Conservation (phyloP, 1,140 invertebrate genomes). For the Heliconius hewitsoni region DNA sequence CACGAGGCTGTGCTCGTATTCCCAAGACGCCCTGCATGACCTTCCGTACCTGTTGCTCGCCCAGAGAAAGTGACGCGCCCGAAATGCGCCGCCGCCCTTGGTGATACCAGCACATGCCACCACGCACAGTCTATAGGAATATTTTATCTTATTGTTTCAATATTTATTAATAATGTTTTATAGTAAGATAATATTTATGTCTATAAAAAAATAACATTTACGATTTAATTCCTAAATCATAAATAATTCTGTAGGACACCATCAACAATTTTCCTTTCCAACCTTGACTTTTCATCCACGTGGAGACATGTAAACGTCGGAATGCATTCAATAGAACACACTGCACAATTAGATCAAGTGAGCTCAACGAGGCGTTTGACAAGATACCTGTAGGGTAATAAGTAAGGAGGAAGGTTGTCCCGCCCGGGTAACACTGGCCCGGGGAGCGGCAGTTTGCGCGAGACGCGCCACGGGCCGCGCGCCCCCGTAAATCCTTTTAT, state of each 20-base stretch:
- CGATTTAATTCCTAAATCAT: neutral
- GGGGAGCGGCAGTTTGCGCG: constrained; percentile 76
- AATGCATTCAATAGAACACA: constrained; percentile 15
- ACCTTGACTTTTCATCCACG: neutral
- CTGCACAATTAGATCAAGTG: constrained; percentile 44
- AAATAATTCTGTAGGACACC: neutral
- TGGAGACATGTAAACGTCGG: neutral
- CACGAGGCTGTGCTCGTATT: constrained; percentile 39
- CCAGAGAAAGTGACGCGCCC: constrained; percentile 64
- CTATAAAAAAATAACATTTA: neutral
- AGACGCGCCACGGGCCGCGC: constrained; percentile 64
- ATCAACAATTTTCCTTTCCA: neutral
- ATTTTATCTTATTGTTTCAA: neutral
- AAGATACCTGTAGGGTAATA: constrained; percentile 28
- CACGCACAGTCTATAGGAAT: neutral
- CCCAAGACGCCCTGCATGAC: constrained; percentile 58
- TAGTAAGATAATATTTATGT: neutral
- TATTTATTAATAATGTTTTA: neutral
- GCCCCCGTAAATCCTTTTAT: constrained; percentile 31
- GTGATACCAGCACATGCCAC: constrained; percentile 46
- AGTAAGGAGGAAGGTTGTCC: constrained; percentile 22
- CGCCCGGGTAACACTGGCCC: constrained; percentile 57
- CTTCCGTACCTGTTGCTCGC: constrained; percentile 74
- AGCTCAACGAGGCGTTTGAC: constrained; percentile 44
- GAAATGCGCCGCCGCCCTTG: constrained; percentile 62